Percentiles rank a stretch among this genome's conserved stretches.
Evolutionary conservation across 2,888 invertebrate genomes (phyloP).

Genomic region (Nemapogon koenigi): DNA sequence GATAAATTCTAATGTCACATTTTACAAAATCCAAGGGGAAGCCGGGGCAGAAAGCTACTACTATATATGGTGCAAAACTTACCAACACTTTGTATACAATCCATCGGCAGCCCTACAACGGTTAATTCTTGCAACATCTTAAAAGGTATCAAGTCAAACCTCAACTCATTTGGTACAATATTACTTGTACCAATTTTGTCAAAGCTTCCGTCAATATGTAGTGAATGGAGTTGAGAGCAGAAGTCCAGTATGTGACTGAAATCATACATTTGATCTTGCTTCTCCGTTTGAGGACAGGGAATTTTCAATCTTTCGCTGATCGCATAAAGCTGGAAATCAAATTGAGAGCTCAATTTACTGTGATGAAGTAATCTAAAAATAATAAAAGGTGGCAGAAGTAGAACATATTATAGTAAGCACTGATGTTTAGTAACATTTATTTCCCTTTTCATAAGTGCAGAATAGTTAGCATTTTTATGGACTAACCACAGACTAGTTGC

Average conservation of each 20-base stretch:
- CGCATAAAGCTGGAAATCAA: constrained; percentile 78
- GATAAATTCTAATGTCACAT: no score
- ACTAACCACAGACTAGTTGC: no score
- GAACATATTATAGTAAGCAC: no score
- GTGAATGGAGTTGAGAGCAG: constrained; percentile 74
- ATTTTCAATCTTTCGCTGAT: constrained; percentile 87
- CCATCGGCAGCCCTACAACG: constrained; percentile 72
- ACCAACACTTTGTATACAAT: constrained; percentile 71
- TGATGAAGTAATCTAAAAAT: no score
- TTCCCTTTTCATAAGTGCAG: no score
- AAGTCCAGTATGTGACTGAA: constrained; percentile 92
- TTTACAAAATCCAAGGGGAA: no score
- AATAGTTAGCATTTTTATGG: no score
- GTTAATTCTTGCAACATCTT: constrained; percentile 76
- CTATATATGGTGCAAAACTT: no score
- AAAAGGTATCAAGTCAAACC: constrained; percentile 84
- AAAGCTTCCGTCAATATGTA: constrained; percentile 72
- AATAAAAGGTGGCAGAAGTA: no score
- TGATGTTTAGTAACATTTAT: no score
- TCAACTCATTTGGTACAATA: constrained; percentile 79
- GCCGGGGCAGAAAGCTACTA: no score
- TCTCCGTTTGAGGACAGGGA: constrained; percentile 82
- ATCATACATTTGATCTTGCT: constrained; percentile 81
- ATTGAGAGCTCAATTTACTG: no score
- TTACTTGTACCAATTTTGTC: constrained; percentile 81